Evolutionary conservation across 1,140 invertebrate species (phyloP), one percentile per base, ranked within the genome.

Genomic region (Cyrtorhinus lividipennis): DNA sequence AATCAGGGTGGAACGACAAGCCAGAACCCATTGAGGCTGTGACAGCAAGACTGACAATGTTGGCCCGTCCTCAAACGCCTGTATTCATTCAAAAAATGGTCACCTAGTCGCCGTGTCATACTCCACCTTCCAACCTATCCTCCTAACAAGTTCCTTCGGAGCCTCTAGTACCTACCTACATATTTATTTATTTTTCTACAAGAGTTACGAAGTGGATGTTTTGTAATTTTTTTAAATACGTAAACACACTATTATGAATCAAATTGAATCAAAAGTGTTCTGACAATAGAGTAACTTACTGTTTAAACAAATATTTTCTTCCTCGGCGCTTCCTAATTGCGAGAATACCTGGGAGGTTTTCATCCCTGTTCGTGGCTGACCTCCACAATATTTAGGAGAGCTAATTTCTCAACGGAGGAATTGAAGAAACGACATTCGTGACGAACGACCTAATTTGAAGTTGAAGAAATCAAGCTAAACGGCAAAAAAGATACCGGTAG

Each of bases 31-130:
- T 65, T 10, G 53, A 63, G 20, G 60, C 30, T n/a, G 61, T 59
- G 2, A 65, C 61, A 10, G 64, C 64, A 1, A 27, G 56, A 38
- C n/a, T 65, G 56, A 65, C 38, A n/a, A 56, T 63, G 1, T 20
- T 63, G 2, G 25, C 64, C 15, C 24, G 30, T 12, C 63, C 58
- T 26, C 61, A 63, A 44, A 65, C 64, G 2, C 64, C 64, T 10
- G 59, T 65, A 10, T 63, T 65, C 58, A 62, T 65, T 26, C 64
- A 65, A 30, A 65, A 65, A 45, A 10, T 58, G n/a, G 12, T 59
- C 24, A 59, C 24, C 58, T 59, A 59, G 26, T 59, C 58, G 24
- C 15, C 22, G 58, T 59, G 58, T 26, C 58, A 59, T 59, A n/a
- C 18, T 13, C 56, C 24, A 26, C 13, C n/a, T 25, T 25, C 24